phyloP scores from a whole-genome alignment of 2,113 vertebrate species.

The Chaetodon auriga region DNA sequence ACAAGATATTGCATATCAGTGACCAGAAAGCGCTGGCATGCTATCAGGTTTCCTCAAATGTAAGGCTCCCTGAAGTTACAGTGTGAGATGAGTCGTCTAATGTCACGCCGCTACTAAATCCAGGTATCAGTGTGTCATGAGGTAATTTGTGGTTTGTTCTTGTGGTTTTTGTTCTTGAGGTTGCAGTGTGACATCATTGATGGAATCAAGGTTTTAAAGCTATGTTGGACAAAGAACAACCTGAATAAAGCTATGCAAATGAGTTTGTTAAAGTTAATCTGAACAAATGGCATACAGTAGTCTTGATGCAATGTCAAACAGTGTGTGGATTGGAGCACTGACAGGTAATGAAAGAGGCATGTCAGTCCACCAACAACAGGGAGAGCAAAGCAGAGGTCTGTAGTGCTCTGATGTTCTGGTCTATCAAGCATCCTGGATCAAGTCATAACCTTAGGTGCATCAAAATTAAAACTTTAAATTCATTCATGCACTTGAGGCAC shows the following conservation, averaged over 20 bases:
- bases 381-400: constrained; percentile 13
- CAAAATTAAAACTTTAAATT: constrained; percentile 25
- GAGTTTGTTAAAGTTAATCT: constrained; percentile 45
- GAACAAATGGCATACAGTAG: constrained; percentile 68
- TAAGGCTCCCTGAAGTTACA: constrained; percentile 68
- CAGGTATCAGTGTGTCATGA: constrained; percentile 87
- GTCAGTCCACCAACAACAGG: constrained; percentile 60
- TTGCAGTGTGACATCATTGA: constrained; percentile 48
- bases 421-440: background rate
- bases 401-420: background rate
- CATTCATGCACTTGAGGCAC: no score
- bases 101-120: constrained; percentile 83
- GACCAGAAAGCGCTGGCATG: constrained; percentile 87
- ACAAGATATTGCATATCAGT: constrained; percentile 89
- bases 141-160: constrained; percentile 87
- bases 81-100: constrained; percentile 82
- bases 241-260: constrained; percentile 19
- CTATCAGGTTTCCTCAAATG: constrained; percentile 75
- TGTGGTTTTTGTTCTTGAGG: constrained; percentile 67
- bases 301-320: constrained; percentile 53
- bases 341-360: background rate
- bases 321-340: constrained; percentile 10
- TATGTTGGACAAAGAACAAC: constrained; percentile 52
- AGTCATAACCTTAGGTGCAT: no score
- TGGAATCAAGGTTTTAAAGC: constrained; percentile 71